Percentiles rank a stretch among this genome's conserved stretches.
Evolutionary conservation across 2,888 invertebrate genomes (phyloP).

Genomic region (Rutpela maculata): DNA sequence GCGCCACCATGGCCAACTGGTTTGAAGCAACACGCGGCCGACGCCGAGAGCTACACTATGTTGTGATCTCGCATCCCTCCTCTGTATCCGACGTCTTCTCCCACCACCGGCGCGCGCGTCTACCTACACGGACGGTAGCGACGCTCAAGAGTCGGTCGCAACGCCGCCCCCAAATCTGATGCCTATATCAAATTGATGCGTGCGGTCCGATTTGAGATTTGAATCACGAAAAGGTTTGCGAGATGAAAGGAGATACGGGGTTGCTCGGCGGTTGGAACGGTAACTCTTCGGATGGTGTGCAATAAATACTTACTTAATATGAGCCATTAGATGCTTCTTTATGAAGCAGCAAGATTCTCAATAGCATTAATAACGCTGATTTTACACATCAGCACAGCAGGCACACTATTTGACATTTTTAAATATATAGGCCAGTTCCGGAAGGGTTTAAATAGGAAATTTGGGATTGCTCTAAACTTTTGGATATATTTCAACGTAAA

Average conservation of each 20-base stretch:
- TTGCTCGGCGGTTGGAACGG: neutral
- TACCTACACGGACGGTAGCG: conserved; percentile 60
- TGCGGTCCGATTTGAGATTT: conserved; percentile 62
- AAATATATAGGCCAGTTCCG: no score
- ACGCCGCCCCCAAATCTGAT: conserved; percentile 69
- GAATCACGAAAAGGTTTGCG: conserved; percentile 49
- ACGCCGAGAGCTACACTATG: conserved; percentile 61
- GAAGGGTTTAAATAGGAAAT: no score
- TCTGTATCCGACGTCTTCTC: conserved; percentile 49
- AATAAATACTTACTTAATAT: neutral
- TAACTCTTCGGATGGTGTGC: conserved; percentile 2
- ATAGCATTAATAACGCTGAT: no score
- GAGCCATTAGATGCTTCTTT: no score
- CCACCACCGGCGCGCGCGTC: conserved; percentile 59
- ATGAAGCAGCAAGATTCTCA: no score
- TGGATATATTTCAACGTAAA: no score
- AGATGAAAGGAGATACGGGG: conserved; percentile 6
- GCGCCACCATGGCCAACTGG: conserved; percentile 89
- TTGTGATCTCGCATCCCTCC: conserved; percentile 58
- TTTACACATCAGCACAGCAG: no score
- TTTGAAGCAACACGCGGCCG: conserved; percentile 64
- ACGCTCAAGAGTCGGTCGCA: conserved; percentile 49
- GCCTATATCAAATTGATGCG: conserved; percentile 68
- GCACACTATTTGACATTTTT: no score
- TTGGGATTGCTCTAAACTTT: no score